Conservation (phyloP, 2,113 vertebrate species). For the Lucifuga dentata region DNA sequence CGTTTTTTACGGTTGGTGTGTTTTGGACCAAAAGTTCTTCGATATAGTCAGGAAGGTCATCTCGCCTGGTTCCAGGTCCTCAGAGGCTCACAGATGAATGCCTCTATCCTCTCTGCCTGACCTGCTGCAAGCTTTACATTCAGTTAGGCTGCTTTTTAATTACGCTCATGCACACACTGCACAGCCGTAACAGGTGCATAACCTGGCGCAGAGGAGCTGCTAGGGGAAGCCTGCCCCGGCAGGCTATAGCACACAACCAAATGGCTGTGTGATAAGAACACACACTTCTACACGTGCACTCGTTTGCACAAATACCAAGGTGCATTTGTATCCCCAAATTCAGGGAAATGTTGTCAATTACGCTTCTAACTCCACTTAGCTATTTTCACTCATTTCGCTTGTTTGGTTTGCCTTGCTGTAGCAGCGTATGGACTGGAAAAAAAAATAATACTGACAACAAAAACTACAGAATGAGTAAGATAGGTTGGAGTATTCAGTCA, state of each 20-base stretch:
- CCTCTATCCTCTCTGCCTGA: constrained; percentile 64
- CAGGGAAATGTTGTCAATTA: constrained; percentile 42
- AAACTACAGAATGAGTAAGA: too few species aligned
- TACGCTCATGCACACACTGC: constrained; percentile 44
- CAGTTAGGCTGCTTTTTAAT: constrained; percentile 65
- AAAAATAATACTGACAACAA: too few species aligned
- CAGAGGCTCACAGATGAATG: constrained; percentile 71
- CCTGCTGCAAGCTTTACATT: constrained; percentile 59
- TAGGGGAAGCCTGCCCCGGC: constrained; percentile 47
- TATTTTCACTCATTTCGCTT: constrained; percentile 14
- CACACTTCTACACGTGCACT: constrained; percentile 18
- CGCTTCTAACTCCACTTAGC: constrained; percentile 15
- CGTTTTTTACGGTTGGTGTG: constrained; percentile 49
- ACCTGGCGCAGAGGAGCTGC: constrained; percentile 55
- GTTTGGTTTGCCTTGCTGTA: constrained; percentile 19
- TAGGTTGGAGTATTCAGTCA: not conserved
- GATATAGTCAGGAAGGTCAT: constrained; percentile 65
- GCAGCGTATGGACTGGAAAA: not conserved
- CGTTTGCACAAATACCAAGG: constrained; percentile 7
- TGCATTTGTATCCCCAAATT: not conserved
- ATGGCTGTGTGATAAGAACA: constrained; percentile 38
- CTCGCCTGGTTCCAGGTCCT: constrained; percentile 61
- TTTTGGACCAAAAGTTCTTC: constrained; percentile 60
- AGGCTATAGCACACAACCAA: constrained; percentile 29
- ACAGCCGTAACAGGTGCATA: constrained; percentile 39